Conservation (phyloP, 2,797 vertebrate species). For the Hippopotamyrus pictus region DNA sequence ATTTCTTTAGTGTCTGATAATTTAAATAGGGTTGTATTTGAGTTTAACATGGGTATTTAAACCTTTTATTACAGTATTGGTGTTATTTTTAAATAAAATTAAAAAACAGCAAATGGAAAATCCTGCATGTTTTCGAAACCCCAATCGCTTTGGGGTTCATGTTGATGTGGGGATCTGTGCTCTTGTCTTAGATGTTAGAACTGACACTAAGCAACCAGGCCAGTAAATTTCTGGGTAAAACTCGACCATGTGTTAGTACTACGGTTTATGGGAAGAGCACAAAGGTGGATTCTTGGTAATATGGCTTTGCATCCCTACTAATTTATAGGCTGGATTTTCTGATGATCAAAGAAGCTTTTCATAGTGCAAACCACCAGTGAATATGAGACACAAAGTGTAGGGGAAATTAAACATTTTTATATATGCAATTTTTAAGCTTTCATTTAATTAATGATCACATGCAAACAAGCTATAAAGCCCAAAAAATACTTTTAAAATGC, state of each 20-base stretch:
- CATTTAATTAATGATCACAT: neutral
- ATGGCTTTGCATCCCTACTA: neutral
- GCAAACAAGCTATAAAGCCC: neutral
- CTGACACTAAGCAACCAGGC: neutral
- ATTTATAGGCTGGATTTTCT: neutral
- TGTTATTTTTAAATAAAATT: neutral
- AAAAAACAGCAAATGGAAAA: neutral
- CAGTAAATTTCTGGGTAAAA: neutral
- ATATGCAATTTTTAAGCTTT: neutral
- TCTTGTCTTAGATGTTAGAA: neutral
- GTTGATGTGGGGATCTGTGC: neutral
- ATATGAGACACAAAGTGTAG: neutral
- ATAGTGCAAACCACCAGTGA: neutral
- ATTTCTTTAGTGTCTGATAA: neutral
- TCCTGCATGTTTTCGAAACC: neutral
- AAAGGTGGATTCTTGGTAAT: neutral
- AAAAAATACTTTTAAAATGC: neutral
- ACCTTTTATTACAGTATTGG: no score
- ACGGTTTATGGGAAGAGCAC: neutral
- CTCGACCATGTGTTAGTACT: neutral
- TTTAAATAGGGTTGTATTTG: neutral
- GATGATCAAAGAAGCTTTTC: neutral
- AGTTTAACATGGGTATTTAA: neutral
- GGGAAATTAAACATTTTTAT: neutral
- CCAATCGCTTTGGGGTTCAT: no score